These are phyloP conservation scores for Capromys pilorides DNA, from an alignment of 2,797 vertebrate genomes.

Conservation along the genomic window DNA sequence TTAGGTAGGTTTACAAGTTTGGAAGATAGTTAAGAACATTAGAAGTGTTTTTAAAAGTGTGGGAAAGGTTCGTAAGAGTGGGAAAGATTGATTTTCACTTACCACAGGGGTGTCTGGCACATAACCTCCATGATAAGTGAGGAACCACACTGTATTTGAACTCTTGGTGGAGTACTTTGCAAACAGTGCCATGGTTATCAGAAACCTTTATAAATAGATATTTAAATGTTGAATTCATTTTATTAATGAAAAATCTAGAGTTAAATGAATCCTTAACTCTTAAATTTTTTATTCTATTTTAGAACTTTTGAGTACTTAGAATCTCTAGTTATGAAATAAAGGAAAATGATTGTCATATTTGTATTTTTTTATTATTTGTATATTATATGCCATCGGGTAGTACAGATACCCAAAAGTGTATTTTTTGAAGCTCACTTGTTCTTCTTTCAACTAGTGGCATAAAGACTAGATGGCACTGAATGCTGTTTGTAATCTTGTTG, in stretches of 20 bases:
- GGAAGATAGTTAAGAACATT: too few species aligned
- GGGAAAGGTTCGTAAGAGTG: too few species aligned
- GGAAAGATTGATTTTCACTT: too few species aligned
- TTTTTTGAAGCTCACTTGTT: conserved; percentile 16
- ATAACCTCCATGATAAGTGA: too few species aligned
- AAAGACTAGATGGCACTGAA: background rate
- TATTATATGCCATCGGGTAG: background rate
- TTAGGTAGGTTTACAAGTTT: too few species aligned
- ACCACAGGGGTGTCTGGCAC: too few species aligned
- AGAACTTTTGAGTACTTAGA: background rate
- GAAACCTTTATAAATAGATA: conserved; percentile 17
- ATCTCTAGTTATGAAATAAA: background rate
- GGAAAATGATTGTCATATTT: background rate
- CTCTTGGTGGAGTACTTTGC: conserved; percentile 36
- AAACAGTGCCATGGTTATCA: conserved; percentile 33
- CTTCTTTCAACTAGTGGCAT: background rate
- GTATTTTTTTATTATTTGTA: too few species aligned
- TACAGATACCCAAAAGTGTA: background rate
- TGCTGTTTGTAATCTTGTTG: conserved; percentile 48
- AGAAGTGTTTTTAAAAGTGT: too few species aligned
- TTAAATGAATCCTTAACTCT: conserved; percentile 48
- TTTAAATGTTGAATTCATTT: conserved; percentile 46
- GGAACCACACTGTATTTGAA: background rate
- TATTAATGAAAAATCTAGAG: conserved; percentile 45
- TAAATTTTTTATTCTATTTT: conserved; percentile 26